These are phyloP conservation scores for Drosophila funebris DNA, from an alignment of 1,140 invertebrate genomes.

Conservation along the genomic window DNA sequence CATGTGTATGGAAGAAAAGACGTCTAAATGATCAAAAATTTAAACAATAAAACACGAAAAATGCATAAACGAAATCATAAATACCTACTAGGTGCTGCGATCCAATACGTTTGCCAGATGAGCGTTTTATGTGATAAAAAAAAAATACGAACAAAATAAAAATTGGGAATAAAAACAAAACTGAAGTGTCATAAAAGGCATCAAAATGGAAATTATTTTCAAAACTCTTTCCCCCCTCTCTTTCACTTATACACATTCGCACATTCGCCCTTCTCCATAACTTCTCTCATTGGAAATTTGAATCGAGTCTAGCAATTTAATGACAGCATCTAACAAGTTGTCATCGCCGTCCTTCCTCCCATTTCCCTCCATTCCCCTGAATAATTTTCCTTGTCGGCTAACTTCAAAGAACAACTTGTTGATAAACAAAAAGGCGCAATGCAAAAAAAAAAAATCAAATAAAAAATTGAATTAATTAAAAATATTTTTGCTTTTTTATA, in stretches of 20 bases:
- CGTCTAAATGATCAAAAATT: constrained; percentile 61
- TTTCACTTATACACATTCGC: constrained; percentile 21
- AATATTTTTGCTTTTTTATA: constrained; percentile 45
- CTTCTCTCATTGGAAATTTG: constrained; percentile 57
- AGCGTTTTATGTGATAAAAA: constrained; percentile 56
- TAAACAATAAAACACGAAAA: constrained; percentile 72
- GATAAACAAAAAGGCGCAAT: constrained; percentile 61
- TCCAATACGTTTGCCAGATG: constrained; percentile 35
- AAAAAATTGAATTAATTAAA: constrained; percentile 72
- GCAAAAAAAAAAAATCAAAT: constrained; percentile 55
- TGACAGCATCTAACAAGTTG: constrained; percentile 60
- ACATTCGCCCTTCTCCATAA: background rate
- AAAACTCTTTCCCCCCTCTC: background rate
- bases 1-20: background rate
- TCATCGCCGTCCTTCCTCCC: background rate
- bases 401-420: constrained; percentile 65
- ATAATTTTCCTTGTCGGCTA: constrained; percentile 38
- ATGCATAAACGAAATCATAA: constrained; percentile 81
- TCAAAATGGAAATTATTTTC: constrained; percentile 77
- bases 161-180: constrained; percentile 58
- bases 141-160: constrained; percentile 21
- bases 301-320: constrained; percentile 72
- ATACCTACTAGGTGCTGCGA: constrained; percentile 56
- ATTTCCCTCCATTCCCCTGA: background rate
- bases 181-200: constrained; percentile 78